Evolutionary conservation across 2,888 invertebrate species (phyloP).

Genomic region (Esperia sulphurella): DNA sequence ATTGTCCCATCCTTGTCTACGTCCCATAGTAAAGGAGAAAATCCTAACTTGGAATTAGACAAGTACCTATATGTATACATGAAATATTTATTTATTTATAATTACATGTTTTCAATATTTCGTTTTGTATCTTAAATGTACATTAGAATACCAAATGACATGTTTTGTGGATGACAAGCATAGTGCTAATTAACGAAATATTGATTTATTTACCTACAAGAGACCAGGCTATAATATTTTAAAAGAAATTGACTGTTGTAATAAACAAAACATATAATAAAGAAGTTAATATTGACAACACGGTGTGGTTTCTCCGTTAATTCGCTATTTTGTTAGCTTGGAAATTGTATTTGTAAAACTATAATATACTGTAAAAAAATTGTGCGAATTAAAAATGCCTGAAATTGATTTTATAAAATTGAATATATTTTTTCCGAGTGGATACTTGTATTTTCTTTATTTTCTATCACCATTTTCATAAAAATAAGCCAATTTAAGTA

Average conservation of each 20-base stretch:
- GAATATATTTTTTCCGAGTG: slow-evolving; percentile 76
- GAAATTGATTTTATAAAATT: slow-evolving; percentile 78
- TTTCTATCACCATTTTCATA: not conserved
- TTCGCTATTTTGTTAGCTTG: slow-evolving; percentile 25
- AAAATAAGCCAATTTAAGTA: too few relatives aligned
- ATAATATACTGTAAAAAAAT: slow-evolving; percentile 67
- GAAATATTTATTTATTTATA: too few relatives aligned
- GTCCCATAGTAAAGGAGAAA: too few relatives aligned
- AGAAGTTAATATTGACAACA: not conserved
- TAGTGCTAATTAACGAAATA: too few relatives aligned
- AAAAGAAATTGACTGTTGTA: not conserved
- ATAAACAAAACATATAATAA: not conserved
- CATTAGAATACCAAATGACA: too few relatives aligned
- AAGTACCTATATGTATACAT: too few relatives aligned
- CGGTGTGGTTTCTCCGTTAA: not conserved
- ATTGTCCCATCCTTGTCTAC: too few relatives aligned
- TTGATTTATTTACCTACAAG: too few relatives aligned
- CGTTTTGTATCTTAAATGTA: too few relatives aligned
- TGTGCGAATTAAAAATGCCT: slow-evolving; percentile 73
- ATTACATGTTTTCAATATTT: too few relatives aligned
- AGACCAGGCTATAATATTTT: not conserved
- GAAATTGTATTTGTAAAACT: slow-evolving; percentile 38
- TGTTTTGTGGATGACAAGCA: too few relatives aligned
- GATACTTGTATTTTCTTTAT: slow-evolving; percentile 49
- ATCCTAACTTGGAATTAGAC: too few relatives aligned